Conservation (phyloP, 2,888 invertebrate species). For the Archaeoteleia sp. region DNA sequence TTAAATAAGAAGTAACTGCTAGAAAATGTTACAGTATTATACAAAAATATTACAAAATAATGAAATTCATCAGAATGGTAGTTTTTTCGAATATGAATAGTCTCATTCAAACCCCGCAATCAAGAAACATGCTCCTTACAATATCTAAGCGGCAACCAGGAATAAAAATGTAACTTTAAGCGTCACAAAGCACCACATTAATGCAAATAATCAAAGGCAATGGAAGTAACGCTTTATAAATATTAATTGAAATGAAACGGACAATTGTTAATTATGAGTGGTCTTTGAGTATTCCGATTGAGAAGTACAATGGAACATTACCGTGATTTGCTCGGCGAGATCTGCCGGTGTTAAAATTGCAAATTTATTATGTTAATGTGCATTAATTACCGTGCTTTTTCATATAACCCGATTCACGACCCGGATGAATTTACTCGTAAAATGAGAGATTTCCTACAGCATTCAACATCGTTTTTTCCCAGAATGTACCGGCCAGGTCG, state of each 20-base stretch:
- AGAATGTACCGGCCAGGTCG: slow-evolving; percentile 25
- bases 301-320: background rate
- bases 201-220: no score
- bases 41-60: no score
- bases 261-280: slow-evolving; percentile 7
- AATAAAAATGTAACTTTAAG: no score
- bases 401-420: background rate
- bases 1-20: no score
- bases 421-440: slow-evolving; percentile 2
- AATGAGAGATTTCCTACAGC: slow-evolving; percentile 12
- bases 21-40: no score
- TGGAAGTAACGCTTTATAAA: slow-evolving; percentile 21
- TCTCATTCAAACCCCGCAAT: no score
- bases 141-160: no score
- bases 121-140: no score
- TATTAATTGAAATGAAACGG: slow-evolving; percentile 1
- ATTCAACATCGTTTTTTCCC: slow-evolving; percentile 19
- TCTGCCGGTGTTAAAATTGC: slow-evolving; percentile 2
- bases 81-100: no score
- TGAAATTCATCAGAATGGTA: no score
- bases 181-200: no score
- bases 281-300: slow-evolving; percentile 12
- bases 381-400: slow-evolving; percentile 8
- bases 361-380: slow-evolving; percentile 26
- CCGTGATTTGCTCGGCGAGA: background rate